Percentiles rank a stretch among this genome's conserved stretches.
phyloP scores from a whole-genome alignment of 2,797 vertebrate species.

The Pseudochaenichthys georgianus region DNA sequence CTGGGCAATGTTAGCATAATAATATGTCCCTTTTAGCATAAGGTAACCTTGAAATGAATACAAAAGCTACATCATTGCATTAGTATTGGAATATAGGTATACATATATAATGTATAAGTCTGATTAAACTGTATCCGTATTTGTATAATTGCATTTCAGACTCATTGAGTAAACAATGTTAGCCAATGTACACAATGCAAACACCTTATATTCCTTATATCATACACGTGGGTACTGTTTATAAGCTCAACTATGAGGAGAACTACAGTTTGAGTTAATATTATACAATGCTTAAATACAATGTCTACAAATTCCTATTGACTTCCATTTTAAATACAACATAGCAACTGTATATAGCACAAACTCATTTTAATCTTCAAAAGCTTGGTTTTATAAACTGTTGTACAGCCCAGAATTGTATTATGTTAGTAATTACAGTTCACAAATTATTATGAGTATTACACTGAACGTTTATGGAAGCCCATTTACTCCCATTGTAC shows the following conservation, averaged over 20 bases:
- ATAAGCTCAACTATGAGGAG: too few species aligned
- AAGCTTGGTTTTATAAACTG: background rate
- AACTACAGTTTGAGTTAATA: background rate
- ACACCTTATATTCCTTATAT: too few species aligned
- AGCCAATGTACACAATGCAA: too few species aligned
- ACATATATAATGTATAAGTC: background rate
- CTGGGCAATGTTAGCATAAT: background rate
- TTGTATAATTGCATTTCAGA: constrained; percentile 31
- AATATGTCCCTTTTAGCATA: constrained; percentile 14
- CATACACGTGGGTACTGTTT: too few species aligned
- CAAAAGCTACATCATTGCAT: background rate
- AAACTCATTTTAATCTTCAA: background rate
- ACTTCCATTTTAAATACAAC: background rate
- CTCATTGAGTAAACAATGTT: constrained; percentile 20
- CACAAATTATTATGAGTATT: background rate
- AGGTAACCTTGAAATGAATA: constrained; percentile 30
- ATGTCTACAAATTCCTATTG: too few species aligned
- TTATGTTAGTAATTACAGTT: background rate
- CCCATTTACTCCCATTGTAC: background rate
- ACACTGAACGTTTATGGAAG: background rate
- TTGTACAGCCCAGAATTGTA: background rate
- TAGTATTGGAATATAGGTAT: background rate
- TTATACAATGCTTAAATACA: background rate
- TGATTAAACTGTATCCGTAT: constrained; percentile 22
- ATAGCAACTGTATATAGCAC: background rate